Base-by-base conservation (phyloP, 2,888 invertebrate genomes). In the Volucella inanis region DNA sequence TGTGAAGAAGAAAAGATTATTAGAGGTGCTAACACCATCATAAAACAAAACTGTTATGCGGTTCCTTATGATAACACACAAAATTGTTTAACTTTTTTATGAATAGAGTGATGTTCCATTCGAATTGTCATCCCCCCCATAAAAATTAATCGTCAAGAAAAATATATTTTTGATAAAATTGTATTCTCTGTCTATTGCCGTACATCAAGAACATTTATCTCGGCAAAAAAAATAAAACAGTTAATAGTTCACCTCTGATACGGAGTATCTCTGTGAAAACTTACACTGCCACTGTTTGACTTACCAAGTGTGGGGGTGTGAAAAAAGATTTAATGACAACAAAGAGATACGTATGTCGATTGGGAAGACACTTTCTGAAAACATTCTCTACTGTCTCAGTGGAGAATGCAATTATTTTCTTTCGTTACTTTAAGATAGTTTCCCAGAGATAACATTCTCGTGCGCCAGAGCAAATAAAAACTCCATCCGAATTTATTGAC, bases 401-500 rank as follows among this genome's bases (percentile, higher is more conserved):
- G 49, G 31, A 31, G 31, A 31, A 6, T n/a, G 47, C 31, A 11
- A 50, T 71, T 41, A 50, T 38, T 3, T 11, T 14, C 52, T 55
- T 59, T 41, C 9, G 41, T 41, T n/a, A 15, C 54, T 55, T 39
- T n/a, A 6, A 64, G 38, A 74, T 74, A 64, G 64, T 64, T 74
- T 8, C 11, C 12, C 31, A 6, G n/a, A 57, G 57, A 57, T 47
- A 75, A 57, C 11, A 38, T 22, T 57, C 55, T 57, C 31, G 62
- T 54, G 62, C 54, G 54, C 57, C 6, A 2, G 31, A 41, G 49
- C 65, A 65, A 75, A 75, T 75, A 75, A 75, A 65, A 75, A 75
- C 49, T 15, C 65, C 65, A 57, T 75, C 57, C 55, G 55, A 64
- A 75, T 75, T 65, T 75, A 75, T 75, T 75, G 75, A 75, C 75